phyloP scores from a whole-genome alignment of 1,140 invertebrate genomes.

The Dinoponera quadriceps region DNA sequence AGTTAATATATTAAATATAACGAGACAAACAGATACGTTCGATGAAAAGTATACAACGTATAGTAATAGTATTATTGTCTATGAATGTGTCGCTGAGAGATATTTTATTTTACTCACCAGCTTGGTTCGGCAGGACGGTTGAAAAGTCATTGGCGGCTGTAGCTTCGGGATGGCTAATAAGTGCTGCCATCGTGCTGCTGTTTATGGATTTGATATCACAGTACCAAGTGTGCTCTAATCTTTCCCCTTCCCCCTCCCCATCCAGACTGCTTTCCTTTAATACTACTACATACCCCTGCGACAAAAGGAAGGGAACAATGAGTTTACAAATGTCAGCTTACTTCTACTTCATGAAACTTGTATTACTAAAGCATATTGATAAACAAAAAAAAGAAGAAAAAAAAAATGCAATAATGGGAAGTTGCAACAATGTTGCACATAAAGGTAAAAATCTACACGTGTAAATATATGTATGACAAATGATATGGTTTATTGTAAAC shows the following conservation, averaged over 20 bases:
- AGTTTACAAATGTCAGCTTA: neutral
- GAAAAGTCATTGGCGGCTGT: slow-evolving; percentile 86
- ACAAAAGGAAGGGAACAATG: slow-evolving; percentile 63
- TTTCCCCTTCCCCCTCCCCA: slow-evolving; percentile 84
- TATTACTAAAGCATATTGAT: slow-evolving; percentile 3
- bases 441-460: neutral
- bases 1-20: neutral
- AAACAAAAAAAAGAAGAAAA: neutral
- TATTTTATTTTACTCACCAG: slow-evolving; percentile 77
- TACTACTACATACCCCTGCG: slow-evolving; percentile 86
- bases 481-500: neutral
- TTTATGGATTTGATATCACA: slow-evolving; percentile 86
- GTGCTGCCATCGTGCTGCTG: slow-evolving; percentile 85
- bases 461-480: neutral
- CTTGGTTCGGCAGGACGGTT: slow-evolving; percentile 86
- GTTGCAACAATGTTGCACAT: neutral
- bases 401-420: neutral
- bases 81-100: slow-evolving; percentile 16
- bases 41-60: neutral
- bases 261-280: slow-evolving; percentile 86
- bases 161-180: slow-evolving; percentile 85
- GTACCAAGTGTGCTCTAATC: slow-evolving; percentile 85
- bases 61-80: neutral
- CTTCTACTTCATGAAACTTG: neutral
- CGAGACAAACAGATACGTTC: neutral